A percentile compares a stretch with the other conserved stretches of the same genome.
Evolutionary conservation across 37 sponge, comb jelly and placozoan genomes (phyloP).

Genomic region (Beroe ovata): DNA sequence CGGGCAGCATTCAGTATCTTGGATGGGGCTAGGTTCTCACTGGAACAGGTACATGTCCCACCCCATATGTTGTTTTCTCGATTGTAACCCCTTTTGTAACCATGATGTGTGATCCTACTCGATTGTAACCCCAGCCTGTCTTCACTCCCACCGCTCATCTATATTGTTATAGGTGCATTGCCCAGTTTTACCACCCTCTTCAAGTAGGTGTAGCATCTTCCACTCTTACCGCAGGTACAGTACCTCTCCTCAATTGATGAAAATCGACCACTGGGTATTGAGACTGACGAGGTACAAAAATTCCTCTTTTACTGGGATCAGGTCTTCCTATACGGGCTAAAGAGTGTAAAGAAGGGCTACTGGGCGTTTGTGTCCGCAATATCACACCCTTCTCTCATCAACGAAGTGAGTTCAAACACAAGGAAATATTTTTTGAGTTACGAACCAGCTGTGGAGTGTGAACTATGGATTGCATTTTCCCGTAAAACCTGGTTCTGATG

Average conservation of each 20-base stretch:
- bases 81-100: too few relatives aligned
- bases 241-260: conserved; percentile 55
- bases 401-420: conserved; percentile 9
- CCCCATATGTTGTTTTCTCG: too few relatives aligned
- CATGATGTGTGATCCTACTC: too few relatives aligned
- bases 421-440: too few relatives aligned
- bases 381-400: conserved; percentile 30
- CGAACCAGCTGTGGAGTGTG: too few relatives aligned
- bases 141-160: too few relatives aligned
- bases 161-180: too few relatives aligned
- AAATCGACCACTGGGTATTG: conserved; percentile 38
- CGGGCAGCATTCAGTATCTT: conserved; percentile 28
- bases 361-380: conserved; percentile 41
- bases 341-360: conserved; percentile 32
- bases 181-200: too few relatives aligned
- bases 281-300: conserved; percentile 60
- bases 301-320: conserved; percentile 66
- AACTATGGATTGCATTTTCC: too few relatives aligned
- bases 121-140: too few relatives aligned
- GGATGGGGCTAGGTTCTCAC: conserved; percentile 44
- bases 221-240: conserved; percentile 57
- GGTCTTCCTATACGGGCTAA: conserved; percentile 23
- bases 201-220: too few relatives aligned
- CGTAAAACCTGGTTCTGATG: too few relatives aligned
- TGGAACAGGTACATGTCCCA: conserved; percentile 59